Evolutionary conservation across 2,888 invertebrate species (phyloP).

Genomic region (Ochropleura plecta): DNA sequence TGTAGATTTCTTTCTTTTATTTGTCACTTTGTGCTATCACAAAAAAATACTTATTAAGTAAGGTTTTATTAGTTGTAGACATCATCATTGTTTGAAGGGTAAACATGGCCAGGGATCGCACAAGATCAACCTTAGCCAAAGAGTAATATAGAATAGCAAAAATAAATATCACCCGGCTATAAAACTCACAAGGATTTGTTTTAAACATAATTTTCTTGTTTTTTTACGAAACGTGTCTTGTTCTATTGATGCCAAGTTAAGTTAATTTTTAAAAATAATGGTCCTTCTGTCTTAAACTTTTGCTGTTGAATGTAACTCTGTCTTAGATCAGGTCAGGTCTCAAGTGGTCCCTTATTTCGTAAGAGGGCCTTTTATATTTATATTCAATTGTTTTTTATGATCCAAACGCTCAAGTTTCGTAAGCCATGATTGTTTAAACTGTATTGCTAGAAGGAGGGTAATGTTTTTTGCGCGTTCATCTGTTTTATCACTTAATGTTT

Average conservation of each 20-base stretch:
- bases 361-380: conserved; percentile 33
- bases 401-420: conserved; percentile 39
- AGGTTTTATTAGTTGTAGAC: too few relatives aligned
- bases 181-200: too few relatives aligned
- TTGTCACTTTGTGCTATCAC: too few relatives aligned
- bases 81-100: too few relatives aligned
- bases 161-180: too few relatives aligned
- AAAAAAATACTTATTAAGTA: too few relatives aligned
- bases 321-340: conserved; percentile 60
- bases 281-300: conserved; percentile 29
- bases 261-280: background rate
- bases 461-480: conserved; percentile 35
- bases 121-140: too few relatives aligned
- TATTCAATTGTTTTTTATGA: conserved; percentile 58
- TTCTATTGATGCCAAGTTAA: background rate
- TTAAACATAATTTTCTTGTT: background rate
- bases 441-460: conserved; percentile 13
- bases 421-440: conserved; percentile 42
- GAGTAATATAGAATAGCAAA: too few relatives aligned
- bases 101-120: too few relatives aligned
- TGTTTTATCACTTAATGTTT: conserved; percentile 41
- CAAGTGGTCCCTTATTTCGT: conserved; percentile 55
- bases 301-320: background rate
- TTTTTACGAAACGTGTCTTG: too few relatives aligned
- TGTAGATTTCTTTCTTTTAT: too few relatives aligned